Conservation (phyloP, 2,888 invertebrate genomes). For the Amphipoea lucens region DNA sequence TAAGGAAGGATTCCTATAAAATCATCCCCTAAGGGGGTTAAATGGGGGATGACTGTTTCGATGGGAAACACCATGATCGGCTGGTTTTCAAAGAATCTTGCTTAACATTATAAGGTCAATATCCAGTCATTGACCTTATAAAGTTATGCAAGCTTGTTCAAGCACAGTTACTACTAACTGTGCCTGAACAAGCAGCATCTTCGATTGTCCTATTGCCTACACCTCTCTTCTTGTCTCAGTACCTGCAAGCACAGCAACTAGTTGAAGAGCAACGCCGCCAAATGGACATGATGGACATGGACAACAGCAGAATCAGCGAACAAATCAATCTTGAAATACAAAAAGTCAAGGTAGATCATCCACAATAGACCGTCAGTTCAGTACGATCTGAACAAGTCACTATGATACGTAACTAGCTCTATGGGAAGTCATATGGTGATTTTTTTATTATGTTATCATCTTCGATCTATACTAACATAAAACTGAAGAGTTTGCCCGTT, state of each 20-base stretch:
- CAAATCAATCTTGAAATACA: slow-evolving; percentile 93
- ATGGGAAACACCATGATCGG: neutral
- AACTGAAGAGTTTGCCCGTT: neutral
- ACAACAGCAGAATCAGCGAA: slow-evolving; percentile 92
- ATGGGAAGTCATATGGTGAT: neutral
- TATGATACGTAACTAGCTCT: neutral
- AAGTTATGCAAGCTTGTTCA: too few relatives aligned
- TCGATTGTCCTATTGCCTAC: neutral
- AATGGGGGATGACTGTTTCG: neutral
- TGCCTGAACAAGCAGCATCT: neutral
- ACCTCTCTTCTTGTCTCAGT: slow-evolving; percentile 73
- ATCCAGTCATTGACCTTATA: neutral
- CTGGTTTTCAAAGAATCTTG: neutral
- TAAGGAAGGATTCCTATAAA: neutral
- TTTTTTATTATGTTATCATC: neutral
- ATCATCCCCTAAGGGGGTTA: neutral
- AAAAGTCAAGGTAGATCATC: slow-evolving; percentile 89
- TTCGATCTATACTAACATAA: neutral
- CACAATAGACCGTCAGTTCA: neutral
- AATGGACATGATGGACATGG: slow-evolving; percentile 93
- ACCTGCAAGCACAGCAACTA: slow-evolving; percentile 92
- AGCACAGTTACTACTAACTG: too few relatives aligned
- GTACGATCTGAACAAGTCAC: neutral
- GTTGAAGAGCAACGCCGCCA: slow-evolving; percentile 93
- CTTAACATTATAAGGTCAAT: neutral